Evolutionary conservation across 2,113 vertebrate genomes (phyloP).

Genomic region (Clinocottus analis): DNA sequence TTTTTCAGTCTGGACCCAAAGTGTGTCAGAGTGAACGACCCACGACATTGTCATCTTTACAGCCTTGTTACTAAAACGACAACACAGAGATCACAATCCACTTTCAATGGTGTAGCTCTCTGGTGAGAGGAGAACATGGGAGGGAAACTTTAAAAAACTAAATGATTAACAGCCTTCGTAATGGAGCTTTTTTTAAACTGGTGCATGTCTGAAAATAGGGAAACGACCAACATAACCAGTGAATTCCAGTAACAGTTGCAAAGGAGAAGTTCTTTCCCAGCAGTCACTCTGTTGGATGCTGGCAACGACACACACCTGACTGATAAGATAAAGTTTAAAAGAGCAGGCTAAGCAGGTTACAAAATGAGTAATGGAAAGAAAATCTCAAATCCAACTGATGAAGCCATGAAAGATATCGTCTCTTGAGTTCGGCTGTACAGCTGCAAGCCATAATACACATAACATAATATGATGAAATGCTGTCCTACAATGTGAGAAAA

Average conservation of each 20-base stretch:
- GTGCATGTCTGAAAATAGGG: neutral
- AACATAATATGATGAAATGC: neutral
- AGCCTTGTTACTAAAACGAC: too few relatives aligned
- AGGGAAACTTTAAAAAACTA: too few relatives aligned
- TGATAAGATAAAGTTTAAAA: neutral
- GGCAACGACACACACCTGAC: neutral
- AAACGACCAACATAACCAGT: neutral
- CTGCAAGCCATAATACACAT: neutral
- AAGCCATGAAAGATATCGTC: neutral
- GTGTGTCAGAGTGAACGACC: too few relatives aligned
- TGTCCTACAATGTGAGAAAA: neutral
- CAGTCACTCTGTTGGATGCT: neutral
- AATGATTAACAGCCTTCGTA: too few relatives aligned
- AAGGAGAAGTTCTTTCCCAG: neutral
- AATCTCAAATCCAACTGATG: neutral
- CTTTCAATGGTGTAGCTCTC: too few relatives aligned
- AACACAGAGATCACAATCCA: too few relatives aligned
- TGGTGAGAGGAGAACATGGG: too few relatives aligned
- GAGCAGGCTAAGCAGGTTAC: neutral
- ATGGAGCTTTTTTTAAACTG: too few relatives aligned
- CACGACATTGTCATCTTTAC: too few relatives aligned
- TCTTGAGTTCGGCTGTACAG: neutral
- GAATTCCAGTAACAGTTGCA: neutral
- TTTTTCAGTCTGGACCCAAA: too few relatives aligned
- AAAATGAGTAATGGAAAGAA: neutral